Percentiles rank a stretch among this genome's conserved stretches.
phyloP scores from a whole-genome alignment of 2,113 vertebrate species.

The Myotis lucifugus region DNA sequence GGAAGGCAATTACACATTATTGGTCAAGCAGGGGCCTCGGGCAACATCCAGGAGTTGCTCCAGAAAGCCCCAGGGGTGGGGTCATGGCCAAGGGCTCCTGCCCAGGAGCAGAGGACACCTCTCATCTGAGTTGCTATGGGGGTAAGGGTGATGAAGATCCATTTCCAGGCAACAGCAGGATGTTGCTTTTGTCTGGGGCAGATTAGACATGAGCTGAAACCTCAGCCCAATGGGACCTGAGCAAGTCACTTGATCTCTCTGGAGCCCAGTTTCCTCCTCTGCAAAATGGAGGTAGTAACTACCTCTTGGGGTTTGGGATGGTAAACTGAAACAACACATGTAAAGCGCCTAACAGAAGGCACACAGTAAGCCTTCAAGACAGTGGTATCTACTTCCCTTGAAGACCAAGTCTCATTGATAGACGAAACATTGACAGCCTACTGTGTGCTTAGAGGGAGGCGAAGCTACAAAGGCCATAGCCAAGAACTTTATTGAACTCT shows the following conservation, averaged over 20 bases:
- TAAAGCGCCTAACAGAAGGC: not conserved
- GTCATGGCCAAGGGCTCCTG: not conserved
- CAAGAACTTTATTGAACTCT: not conserved
- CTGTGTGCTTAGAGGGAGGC: not conserved
- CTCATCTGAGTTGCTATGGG: fast-evolving
- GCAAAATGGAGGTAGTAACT: not conserved
- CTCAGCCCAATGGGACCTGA: not conserved
- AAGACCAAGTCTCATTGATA: not conserved
- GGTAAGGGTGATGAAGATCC: not conserved
- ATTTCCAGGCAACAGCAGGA: not conserved
- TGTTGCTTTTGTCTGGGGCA: not conserved
- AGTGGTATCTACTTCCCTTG: not conserved
- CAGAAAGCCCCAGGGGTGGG: not conserved
- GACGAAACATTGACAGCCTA: not conserved
- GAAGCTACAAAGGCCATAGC: not conserved
- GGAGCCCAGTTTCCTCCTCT: not conserved
- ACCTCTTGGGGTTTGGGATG: not conserved
- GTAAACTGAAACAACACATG: not conserved
- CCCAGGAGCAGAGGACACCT: not conserved
- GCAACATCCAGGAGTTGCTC: not conserved
- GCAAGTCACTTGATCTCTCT: not conserved
- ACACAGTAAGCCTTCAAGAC: not conserved
- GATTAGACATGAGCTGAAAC: not conserved
- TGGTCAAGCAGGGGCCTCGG: not conserved
- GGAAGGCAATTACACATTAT: too few relatives aligned